Evolutionary conservation across 2,888 invertebrate genomes (phyloP).

Genomic region (Orgyia antiqua): DNA sequence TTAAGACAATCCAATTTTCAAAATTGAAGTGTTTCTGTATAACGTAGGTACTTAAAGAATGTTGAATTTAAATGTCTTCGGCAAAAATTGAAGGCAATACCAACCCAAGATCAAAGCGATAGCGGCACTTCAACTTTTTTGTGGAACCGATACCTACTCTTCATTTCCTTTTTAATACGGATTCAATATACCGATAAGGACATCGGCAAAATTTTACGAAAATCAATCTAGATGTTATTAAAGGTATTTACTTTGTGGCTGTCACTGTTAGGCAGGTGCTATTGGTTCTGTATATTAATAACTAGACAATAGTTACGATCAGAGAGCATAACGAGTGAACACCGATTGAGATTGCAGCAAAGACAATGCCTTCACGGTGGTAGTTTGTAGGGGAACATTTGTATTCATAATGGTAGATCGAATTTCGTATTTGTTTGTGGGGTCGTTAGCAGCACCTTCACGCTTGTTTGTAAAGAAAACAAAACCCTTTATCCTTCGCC

Average conservation of each 20-base stretch:
- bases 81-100: constrained; percentile 44
- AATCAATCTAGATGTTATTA: constrained; percentile 31
- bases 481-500: constrained; percentile 58
- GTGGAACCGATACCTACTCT: constrained; percentile 48
- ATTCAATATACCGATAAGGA: constrained; percentile 54
- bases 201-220: constrained; percentile 31
- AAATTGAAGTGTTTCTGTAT: constrained; percentile 29
- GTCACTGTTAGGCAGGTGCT: constrained; percentile 14
- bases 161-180: constrained; percentile 53
- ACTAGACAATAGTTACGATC: constrained; percentile 36
- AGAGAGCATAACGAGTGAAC: constrained; percentile 34
- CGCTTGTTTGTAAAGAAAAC: constrained; percentile 75
- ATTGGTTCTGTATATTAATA: constrained; percentile 18
- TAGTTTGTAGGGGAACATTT: constrained; percentile 54
- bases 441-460: constrained; percentile 75
- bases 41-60: constrained; percentile 33
- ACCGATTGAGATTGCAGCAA: constrained; percentile 51
- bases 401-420: constrained; percentile 76
- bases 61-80: constrained; percentile 44
- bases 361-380: constrained; percentile 57
- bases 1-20: constrained; percentile 40
- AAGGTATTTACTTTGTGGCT: constrained; percentile 23
- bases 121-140: constrained; percentile 47
- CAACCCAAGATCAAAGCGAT: constrained; percentile 48
- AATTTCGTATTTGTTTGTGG: constrained; percentile 77